These are phyloP conservation scores for Pherbina coryleti DNA, from an alignment of 2,888 invertebrate genomes.

Conservation along the genomic window DNA sequence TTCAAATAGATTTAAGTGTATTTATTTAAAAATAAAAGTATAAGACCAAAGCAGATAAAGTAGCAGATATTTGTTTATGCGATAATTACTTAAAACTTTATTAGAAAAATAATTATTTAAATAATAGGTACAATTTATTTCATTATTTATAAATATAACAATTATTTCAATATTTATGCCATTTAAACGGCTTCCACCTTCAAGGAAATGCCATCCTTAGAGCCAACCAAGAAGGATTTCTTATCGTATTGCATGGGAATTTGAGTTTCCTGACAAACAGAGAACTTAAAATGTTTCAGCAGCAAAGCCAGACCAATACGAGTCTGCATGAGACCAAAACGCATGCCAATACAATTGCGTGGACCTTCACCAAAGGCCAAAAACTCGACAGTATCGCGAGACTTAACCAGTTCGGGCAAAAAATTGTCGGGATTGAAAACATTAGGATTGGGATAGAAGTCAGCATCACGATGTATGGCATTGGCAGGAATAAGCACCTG, in stretches of 20 bases:
- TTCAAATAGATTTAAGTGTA: too few species aligned
- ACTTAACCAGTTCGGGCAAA: slow-evolving; percentile 71
- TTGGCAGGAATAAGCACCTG: slow-evolving; percentile 59
- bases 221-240: slow-evolving; percentile 45
- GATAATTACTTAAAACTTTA: too few species aligned
- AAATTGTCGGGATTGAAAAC: slow-evolving; percentile 76
- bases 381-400: slow-evolving; percentile 68
- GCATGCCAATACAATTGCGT: slow-evolving; percentile 62
- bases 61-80: too few species aligned
- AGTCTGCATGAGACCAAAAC: slow-evolving; percentile 64
- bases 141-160: too few species aligned
- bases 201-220: slow-evolving; percentile 52
- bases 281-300: slow-evolving; percentile 57
- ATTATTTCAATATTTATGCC: neutral
- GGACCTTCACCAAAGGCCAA: slow-evolving; percentile 66
- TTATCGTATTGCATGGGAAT: slow-evolving; percentile 52
- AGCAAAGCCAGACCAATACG: slow-evolving; percentile 58
- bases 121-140: too few species aligned
- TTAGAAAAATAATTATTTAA: too few species aligned
- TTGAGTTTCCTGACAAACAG: slow-evolving; percentile 53
- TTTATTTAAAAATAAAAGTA: too few species aligned
- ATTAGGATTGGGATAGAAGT: slow-evolving; percentile 72
- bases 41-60: too few species aligned
- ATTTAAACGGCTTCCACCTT: slow-evolving; percentile 36
- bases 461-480: slow-evolving; percentile 73